A percentile compares a stretch with the other conserved stretches of the same genome.
phyloP scores from a whole-genome alignment of 2,113 vertebrate species.

The Rutilus rutilus region DNA sequence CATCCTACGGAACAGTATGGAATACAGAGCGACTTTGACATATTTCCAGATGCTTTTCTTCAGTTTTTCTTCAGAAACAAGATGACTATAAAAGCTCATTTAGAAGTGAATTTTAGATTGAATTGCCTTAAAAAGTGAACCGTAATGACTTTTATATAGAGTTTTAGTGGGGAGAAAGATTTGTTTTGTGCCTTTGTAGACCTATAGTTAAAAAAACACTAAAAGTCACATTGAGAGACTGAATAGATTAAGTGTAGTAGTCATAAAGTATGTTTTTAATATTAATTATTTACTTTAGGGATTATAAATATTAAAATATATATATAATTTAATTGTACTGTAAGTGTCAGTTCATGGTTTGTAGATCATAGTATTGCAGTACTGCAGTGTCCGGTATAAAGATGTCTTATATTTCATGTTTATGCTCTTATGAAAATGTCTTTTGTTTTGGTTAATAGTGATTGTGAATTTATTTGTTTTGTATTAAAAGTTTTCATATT shows the following conservation, averaged over 20 bases:
- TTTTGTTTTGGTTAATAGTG: background rate
- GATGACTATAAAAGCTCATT: background rate
- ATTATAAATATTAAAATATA: background rate
- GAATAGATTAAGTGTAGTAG: background rate
- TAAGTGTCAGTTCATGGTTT: background rate
- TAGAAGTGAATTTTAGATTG: background rate
- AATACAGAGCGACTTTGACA: background rate
- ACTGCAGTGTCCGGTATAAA: background rate
- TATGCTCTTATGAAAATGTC: background rate
- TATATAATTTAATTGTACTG: background rate
- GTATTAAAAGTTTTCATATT: background rate
- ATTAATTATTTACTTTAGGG: background rate
- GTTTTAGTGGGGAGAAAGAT: background rate
- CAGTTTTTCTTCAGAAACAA: background rate
- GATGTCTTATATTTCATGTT: background rate
- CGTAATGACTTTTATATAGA: background rate
- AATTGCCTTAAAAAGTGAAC: background rate
- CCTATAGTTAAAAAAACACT: background rate
- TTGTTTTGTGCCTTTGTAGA: slow-evolving; percentile 9
- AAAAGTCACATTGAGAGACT: background rate
- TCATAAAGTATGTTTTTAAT: background rate
- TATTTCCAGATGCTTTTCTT: background rate
- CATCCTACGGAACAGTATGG: background rate
- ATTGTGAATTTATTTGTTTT: background rate
- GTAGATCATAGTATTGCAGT: background rate